Evolutionary conservation across 2,113 vertebrate species (phyloP), one percentile per base, ranked within the genome.

Genomic region (Ceratotherium simum): DNA sequence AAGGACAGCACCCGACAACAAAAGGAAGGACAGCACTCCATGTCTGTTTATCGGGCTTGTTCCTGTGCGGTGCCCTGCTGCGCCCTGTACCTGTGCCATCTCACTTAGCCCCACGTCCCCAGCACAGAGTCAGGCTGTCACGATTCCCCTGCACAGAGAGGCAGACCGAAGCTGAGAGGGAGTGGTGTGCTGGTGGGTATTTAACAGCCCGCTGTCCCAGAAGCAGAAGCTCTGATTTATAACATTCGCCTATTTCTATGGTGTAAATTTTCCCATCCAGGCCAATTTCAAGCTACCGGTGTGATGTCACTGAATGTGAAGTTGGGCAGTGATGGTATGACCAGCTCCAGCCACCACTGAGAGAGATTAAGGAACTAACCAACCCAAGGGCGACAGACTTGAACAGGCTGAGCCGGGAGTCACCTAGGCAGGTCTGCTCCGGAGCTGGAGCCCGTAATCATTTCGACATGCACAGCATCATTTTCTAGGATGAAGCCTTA

Each of bases 41-140:
- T 31, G 70, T 17, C 12, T 70, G 16, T 3, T 42, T 20, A 29
- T 20, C 36, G 16, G 25, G 16, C 16, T 29, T 31, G 36, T 62
- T 48, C 48, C 48, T 11, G 48, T 1, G 48, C 11, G 48, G 48
- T 11, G 48, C 48, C 48, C 48, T 27, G 58, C 33, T 4, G 7
- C 6, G 4, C 42, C 42, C 25, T 90, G 39, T 27, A 20, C 42
- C 29, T n/a, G 13, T 3, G 3, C 12, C 29, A 62, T 11, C 5
- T 27, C 31, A 27, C 7, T 3, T 25, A 7, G 13, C 29, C 72
- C 10, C 62, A 18, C n/a, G 4, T 8, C 5, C 36, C 70, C 2
- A 0, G 5, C 0, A 0, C 5, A 5, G 46, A 6, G 7, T 20
- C 20, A 0, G 1, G 11, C 21, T 27, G 2, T 0, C 1, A 31